Evolutionary conservation across 2,113 vertebrate genomes (phyloP).

Genomic region (Triplophysa tibetana): DNA sequence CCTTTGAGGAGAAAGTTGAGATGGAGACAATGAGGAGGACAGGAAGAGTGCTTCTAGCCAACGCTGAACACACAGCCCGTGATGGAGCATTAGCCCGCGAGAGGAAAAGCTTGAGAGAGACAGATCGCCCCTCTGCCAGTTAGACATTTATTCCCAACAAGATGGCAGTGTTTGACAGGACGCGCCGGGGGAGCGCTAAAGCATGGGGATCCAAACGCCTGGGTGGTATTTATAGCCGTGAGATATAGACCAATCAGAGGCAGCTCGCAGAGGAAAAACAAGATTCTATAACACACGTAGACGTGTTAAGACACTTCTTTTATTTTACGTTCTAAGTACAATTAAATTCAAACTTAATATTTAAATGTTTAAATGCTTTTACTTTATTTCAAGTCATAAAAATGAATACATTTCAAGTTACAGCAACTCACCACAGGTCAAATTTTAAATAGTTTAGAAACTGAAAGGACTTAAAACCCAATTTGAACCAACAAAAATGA

Average conservation of each 20-base stretch:
- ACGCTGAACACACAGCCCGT: slow-evolving; percentile 3
- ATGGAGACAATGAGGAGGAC: not conserved
- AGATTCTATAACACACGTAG: slow-evolving; percentile 19
- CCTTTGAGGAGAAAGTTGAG: not conserved
- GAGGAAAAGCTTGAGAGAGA: slow-evolving; percentile 35
- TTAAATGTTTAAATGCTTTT: too few relatives aligned
- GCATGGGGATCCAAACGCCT: slow-evolving; percentile 56
- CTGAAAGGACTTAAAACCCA: too few relatives aligned
- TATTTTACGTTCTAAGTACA: too few relatives aligned
- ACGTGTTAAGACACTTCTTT: not conserved
- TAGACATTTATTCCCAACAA: slow-evolving; percentile 60
- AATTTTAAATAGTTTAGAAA: too few relatives aligned
- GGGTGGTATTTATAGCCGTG: slow-evolving; percentile 56
- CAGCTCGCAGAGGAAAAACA: slow-evolving; percentile 27
- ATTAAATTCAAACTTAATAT: too few relatives aligned
- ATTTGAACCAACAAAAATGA: too few relatives aligned
- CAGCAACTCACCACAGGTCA: too few relatives aligned
- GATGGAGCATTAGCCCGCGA: slow-evolving; percentile 2
- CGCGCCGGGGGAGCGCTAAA: slow-evolving; percentile 55
- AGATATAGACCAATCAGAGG: slow-evolving; percentile 50
- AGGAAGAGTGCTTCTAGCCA: not conserved
- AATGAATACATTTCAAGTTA: too few relatives aligned
- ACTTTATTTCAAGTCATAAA: too few relatives aligned
- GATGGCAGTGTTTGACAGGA: slow-evolving; percentile 57
- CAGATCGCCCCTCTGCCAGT: slow-evolving; percentile 41